Percentiles rank a stretch among this genome's conserved stretches.
These are phyloP conservation scores for Cyanoliseus patagonus DNA, from an alignment of 2,113 vertebrate species.

Conservation along the genomic window DNA sequence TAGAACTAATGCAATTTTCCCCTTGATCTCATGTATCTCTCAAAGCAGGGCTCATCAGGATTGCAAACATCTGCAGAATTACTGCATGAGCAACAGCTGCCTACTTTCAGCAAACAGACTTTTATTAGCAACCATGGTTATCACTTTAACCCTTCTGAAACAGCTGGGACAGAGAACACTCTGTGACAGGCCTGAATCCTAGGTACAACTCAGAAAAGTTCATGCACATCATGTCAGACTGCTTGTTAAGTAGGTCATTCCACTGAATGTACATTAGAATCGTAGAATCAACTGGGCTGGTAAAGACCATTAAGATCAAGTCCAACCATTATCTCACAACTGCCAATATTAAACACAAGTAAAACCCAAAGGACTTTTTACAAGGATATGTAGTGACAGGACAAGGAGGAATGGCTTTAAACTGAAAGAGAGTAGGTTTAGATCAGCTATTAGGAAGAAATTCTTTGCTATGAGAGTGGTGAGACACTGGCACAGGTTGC, in stretches of 20 bases:
- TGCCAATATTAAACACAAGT: not conserved
- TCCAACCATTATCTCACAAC: not conserved
- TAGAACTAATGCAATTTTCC: accelerated
- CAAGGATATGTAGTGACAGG: not conserved
- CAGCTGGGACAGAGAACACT: not conserved
- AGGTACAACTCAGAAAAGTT: not conserved
- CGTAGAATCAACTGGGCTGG: not conserved
- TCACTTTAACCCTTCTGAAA: not conserved
- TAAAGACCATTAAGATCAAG: not conserved
- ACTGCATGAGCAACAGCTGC: accelerated
- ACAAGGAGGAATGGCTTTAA: not conserved
- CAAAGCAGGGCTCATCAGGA: not conserved
- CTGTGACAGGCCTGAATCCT: not conserved
- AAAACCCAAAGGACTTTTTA: not conserved
- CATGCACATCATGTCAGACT: not conserved
- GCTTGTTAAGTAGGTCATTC: not conserved
- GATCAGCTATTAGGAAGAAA: not conserved
- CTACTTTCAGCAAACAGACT: not conserved
- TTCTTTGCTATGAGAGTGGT: not conserved
- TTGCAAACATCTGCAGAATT: not conserved
- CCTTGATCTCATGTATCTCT: too few species aligned
- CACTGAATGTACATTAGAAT: not conserved
- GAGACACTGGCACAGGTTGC: not conserved
- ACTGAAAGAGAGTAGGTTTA: not conserved
- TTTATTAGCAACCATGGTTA: not conserved